Evolutionary conservation across 2,113 vertebrate genomes (phyloP), one percentile per base, ranked within the genome.

Genomic region (Himantopus leucocephalus): DNA sequence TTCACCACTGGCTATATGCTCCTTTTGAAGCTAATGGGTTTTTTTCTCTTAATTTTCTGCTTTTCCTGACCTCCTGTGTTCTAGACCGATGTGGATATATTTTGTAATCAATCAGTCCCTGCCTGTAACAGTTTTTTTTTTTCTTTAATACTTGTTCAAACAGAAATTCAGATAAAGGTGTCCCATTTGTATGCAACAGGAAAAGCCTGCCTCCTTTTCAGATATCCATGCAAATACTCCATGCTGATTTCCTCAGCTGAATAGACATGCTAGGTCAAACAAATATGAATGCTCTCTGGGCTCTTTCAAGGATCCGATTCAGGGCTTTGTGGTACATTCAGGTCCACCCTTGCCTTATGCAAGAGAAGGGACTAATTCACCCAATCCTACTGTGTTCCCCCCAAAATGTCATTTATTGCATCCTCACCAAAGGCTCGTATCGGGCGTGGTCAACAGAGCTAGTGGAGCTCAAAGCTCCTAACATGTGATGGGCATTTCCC

Each of bases 91-190:
- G 96, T 93, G 88, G 94, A 96, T 97, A 59, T 94, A 95, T 97
- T 97, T 97, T 95, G 91, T 96, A 97, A 98, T 98, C 97, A 97
- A 96, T 97, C 95, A 97, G 94, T 93, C 97, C 95, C 94, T 97
- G 96, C 95, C 94, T 94, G 79, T 97, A 97, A 94, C 88, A 96
- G 12, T 24, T 32, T n/a, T 92, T 85, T 39, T 71, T 97, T 97
- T 95, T 89, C 91, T 96, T 97, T 97, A 97, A 95, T 98, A 97
- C 96, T 97, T 97, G 96, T 98, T 98, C 97, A 98, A 98, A 98
- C 97, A 98, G 96, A 97, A 96, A 97, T 98, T 98, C 97, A 97
- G 98, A 98, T 98, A 98, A 98, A 98, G 93, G 92, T 92, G 92
- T 97, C 96, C 93, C 97, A 95, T 98, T 98, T 97, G 96, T 97